Evolutionary conservation across 2,113 vertebrate species (phyloP).

Genomic region (Herpetotheres cachinnans): DNA sequence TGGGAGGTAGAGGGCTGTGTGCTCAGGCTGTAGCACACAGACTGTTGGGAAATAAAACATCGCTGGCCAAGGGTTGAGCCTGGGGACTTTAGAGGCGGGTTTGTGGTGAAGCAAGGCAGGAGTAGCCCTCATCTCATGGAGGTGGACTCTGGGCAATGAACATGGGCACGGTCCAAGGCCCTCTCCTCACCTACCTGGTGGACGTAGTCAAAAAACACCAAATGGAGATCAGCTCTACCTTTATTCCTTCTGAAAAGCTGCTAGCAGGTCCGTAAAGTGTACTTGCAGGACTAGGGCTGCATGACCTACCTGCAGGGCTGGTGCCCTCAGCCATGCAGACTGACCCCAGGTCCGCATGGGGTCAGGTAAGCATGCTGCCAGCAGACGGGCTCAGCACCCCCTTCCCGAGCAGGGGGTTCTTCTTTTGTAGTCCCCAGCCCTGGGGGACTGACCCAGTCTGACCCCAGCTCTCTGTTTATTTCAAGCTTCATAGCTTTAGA

Average conservation of each 20-base stretch:
- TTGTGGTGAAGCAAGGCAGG: neutral
- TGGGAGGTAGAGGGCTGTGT: neutral
- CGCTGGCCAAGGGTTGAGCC: neutral
- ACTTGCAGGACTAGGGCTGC: neutral
- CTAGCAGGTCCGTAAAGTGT: fast-evolving
- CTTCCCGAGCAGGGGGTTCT: neutral
- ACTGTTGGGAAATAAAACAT: neutral
- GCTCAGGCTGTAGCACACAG: neutral
- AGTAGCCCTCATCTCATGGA: neutral
- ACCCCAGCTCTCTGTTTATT: neutral
- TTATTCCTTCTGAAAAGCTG: neutral
- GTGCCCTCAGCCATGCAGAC: neutral
- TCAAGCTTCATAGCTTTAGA: neutral
- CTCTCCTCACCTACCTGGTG: neutral
- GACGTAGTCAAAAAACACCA: neutral
- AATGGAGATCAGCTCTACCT: neutral
- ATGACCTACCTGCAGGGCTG: neutral
- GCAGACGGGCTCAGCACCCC: neutral
- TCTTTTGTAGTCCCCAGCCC: neutral
- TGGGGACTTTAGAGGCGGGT: neutral
- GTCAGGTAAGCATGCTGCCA: fast-evolving
- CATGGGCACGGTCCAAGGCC: neutral
- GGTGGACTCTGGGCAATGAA: neutral
- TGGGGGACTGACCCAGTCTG: neutral
- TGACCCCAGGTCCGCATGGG: fast-evolving